These are phyloP conservation scores for Parotocinclus haroldoi DNA, from an alignment of 2,797 vertebrate genomes.

Conservation along the genomic window DNA sequence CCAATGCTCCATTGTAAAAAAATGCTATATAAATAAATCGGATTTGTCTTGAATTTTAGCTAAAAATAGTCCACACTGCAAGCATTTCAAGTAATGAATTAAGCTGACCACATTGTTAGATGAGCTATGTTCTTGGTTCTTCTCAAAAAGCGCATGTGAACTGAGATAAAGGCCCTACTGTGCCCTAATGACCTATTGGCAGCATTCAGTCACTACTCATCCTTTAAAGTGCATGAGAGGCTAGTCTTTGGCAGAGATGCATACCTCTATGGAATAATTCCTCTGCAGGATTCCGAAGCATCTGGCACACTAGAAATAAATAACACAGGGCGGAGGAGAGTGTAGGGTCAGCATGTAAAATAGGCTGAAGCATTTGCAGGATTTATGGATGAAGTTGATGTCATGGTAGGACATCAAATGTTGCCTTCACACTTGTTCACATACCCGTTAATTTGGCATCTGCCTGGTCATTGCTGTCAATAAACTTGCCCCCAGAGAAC, in stretches of 20 bases:
- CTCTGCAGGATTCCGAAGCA: slow-evolving; percentile 63
- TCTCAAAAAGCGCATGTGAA: slow-evolving; percentile 42
- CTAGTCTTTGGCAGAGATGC: slow-evolving; percentile 59
- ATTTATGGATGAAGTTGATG: slow-evolving; percentile 79
- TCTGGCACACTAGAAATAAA: slow-evolving; percentile 71
- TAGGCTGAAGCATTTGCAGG: slow-evolving; percentile 60
- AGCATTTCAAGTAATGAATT: slow-evolving; percentile 42
- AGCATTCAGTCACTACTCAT: slow-evolving; percentile 58
- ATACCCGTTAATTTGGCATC: slow-evolving; percentile 35
- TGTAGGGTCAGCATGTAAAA: slow-evolving; percentile 60
- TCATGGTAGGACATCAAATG: slow-evolving; percentile 72
- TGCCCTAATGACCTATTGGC: slow-evolving; percentile 54
- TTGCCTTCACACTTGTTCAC: slow-evolving; percentile 46
- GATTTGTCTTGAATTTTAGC: too few species aligned
- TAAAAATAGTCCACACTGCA: slow-evolving; percentile 3
- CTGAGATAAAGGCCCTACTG: slow-evolving; percentile 46
- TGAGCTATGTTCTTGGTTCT: slow-evolving; percentile 38
- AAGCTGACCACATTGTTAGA: slow-evolving; percentile 38
- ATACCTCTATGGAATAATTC: slow-evolving; percentile 75
- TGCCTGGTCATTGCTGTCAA: slow-evolving; percentile 20
- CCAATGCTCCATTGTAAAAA: too few species aligned
- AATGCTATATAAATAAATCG: too few species aligned
- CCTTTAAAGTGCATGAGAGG: slow-evolving; percentile 61
- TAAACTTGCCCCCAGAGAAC: background rate
- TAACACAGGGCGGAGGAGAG: slow-evolving; percentile 43